These are phyloP conservation scores for Sardinella longiceps DNA, from an alignment of 2,797 vertebrate species.

Conservation along the genomic window DNA sequence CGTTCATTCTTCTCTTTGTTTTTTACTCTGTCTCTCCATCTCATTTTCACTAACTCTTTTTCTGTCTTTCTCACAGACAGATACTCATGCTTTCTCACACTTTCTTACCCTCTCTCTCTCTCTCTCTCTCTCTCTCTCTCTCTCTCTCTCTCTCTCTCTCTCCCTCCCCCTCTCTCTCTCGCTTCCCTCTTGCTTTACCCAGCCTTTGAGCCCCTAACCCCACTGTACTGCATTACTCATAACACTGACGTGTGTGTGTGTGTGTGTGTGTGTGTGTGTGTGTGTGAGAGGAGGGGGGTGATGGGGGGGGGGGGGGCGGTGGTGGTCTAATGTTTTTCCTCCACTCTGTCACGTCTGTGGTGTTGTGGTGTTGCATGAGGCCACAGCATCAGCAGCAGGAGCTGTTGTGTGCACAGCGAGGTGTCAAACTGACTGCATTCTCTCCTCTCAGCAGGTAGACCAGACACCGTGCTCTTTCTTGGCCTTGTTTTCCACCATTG, in stretches of 20 bases:
- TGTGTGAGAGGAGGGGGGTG: not conserved
- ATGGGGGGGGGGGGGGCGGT: too few relatives aligned
- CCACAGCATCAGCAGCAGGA: not conserved
- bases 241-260: not conserved
- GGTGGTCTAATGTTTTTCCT: too few relatives aligned
- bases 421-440: not conserved
- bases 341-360: too few relatives aligned
- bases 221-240: not conserved
- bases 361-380: too few relatives aligned
- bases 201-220: not conserved
- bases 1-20: not conserved
- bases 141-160: not conserved
- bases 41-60: not conserved
- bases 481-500: not conserved
- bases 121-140: not conserved
- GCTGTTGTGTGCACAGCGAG: not conserved
- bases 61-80: not conserved
- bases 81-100: not conserved
- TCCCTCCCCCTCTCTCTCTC: not conserved
- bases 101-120: not conserved
- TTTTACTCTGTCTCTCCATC: not conserved
- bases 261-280: not conserved
- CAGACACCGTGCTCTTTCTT: not conserved
- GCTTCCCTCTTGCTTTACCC: too few relatives aligned
- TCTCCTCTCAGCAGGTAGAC: not conserved